Base-by-base conservation (phyloP, 2,113 vertebrate species). In the Notarius quadriscutis region DNA sequence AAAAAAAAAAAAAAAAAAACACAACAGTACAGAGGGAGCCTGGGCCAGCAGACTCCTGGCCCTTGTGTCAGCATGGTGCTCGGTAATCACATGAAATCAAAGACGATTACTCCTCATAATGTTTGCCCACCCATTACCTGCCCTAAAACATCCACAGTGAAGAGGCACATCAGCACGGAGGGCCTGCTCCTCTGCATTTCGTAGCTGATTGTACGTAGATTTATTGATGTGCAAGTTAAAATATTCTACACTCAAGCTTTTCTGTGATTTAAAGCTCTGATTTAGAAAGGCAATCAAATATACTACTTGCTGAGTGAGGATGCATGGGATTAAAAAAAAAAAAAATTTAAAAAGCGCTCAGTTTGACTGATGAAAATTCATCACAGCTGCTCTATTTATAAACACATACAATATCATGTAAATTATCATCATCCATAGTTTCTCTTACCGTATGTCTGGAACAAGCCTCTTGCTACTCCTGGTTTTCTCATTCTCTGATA, bases 1-100 rank as follows among this genome's bases (percentile, higher is more conserved):
- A 34, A 10, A 34, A n/a, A 25, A 48, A 15, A 55, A 41, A 90
- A 91, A 89, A 55, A 62, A 83, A 91, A 94, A 92, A 94, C 1
- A 30, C 30, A 30, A 1, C 92, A 87, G 86, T 91, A 92, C 84
- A 92, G 2, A 92, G 20, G 57, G 71, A 79, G 51, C 90, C 89
- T 81, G 89, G 90, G 91, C 91, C 92, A 88, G 81, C 83, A 92
- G 93, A 92, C 92, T 92, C 93, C 89, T 69, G 91, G 89, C 88
- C 94, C 94, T 92, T 81, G 91, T 94, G 94, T 95, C 95, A 93
- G 94, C 91, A 78, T 93, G 92, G 93, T 90, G 92, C 91, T 93
- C 91, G 89, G 93, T 95, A 95, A 96, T 95, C 94, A 95, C 92
- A 94, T 93, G 93, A 95, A 96, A 96, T 96, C 95, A 96, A 95